Conservation (phyloP, 2,888 invertebrate species). For the Zygaena filipendulae region DNA sequence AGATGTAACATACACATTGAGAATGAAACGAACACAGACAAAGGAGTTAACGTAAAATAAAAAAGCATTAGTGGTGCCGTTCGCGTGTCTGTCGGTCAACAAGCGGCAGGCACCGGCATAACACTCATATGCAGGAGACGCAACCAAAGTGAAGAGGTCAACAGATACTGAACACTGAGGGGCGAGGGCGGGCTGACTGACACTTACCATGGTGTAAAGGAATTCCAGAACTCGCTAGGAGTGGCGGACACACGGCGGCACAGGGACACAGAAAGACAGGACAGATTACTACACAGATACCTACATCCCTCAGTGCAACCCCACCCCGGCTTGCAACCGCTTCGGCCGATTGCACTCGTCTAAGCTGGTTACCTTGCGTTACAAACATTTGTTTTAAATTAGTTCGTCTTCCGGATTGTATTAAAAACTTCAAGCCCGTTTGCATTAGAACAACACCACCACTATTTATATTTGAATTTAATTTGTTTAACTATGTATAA, state of each 20-base stretch:
- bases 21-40: slow-evolving; percentile 69
- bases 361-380: slow-evolving; percentile 66
- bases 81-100: slow-evolving; percentile 52
- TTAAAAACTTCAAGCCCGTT: slow-evolving; percentile 48
- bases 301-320: slow-evolving; percentile 69
- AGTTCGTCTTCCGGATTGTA: slow-evolving; percentile 26
- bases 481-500: slow-evolving; percentile 8
- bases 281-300: slow-evolving; percentile 72
- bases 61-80: slow-evolving; percentile 58
- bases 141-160: slow-evolving; percentile 67
- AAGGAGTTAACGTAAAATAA: slow-evolving; percentile 63
- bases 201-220: slow-evolving; percentile 99
- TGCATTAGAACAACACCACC: slow-evolving; percentile 66
- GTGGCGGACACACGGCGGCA: slow-evolving; percentile 76
- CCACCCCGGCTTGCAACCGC: slow-evolving; percentile 60
- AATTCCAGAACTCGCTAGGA: slow-evolving; percentile 98
- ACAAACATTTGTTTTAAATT: slow-evolving; percentile 48
- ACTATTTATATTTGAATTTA: slow-evolving; percentile 24
- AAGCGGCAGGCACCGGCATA: slow-evolving; percentile 56
- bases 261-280: slow-evolving; percentile 77
- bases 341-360: slow-evolving; percentile 56
- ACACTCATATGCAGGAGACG: slow-evolving; percentile 68
- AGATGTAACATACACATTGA: slow-evolving; percentile 71
- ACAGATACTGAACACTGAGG: slow-evolving; percentile 69
- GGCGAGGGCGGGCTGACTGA: slow-evolving; percentile 73